A percentile compares a stretch with the other conserved stretches of the same genome.
phyloP scores from a whole-genome alignment of 2,797 vertebrate genomes.

The Takifugu rubripes region DNA sequence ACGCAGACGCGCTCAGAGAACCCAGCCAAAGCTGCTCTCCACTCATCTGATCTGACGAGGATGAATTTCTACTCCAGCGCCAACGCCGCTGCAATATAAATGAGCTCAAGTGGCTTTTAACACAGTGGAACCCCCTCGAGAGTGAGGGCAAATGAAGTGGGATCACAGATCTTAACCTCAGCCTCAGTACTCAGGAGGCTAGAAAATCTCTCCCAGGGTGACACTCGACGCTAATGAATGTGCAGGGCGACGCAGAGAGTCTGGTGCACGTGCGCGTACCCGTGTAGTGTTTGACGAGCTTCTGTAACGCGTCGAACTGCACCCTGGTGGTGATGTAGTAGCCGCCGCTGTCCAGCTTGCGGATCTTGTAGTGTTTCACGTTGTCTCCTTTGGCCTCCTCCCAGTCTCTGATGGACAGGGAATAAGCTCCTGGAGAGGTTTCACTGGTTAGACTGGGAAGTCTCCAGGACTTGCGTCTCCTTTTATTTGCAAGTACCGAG shows the following conservation, averaged over 20 bases:
- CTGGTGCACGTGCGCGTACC: conserved; percentile 64
- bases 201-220: conserved; percentile 2
- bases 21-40: background rate
- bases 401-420: conserved; percentile 94
- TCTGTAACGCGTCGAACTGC: conserved; percentile 91
- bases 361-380: conserved; percentile 98
- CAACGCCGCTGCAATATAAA: conserved; percentile 55
- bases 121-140: conserved; percentile 21
- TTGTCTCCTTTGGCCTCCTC: conserved; percentile 92
- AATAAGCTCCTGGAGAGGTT: conserved; percentile 85
- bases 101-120: conserved; percentile 34
- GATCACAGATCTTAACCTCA: conserved; percentile 41
- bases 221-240: conserved; percentile 2
- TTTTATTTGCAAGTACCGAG: background rate
- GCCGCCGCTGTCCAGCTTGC: conserved; percentile 93
- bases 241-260: conserved; percentile 5
- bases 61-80: conserved; percentile 31
- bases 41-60: conserved; percentile 19
- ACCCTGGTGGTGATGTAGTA: conserved; percentile 96
- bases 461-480: background rate
- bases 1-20: background rate
- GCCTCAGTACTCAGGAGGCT: conserved; percentile 2
- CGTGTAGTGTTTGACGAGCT: conserved; percentile 93
- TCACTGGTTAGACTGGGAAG: background rate
- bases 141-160: conserved; percentile 30